phyloP scores from a whole-genome alignment of 2,888 invertebrate species.

The Dolomedes plantarius region DNA sequence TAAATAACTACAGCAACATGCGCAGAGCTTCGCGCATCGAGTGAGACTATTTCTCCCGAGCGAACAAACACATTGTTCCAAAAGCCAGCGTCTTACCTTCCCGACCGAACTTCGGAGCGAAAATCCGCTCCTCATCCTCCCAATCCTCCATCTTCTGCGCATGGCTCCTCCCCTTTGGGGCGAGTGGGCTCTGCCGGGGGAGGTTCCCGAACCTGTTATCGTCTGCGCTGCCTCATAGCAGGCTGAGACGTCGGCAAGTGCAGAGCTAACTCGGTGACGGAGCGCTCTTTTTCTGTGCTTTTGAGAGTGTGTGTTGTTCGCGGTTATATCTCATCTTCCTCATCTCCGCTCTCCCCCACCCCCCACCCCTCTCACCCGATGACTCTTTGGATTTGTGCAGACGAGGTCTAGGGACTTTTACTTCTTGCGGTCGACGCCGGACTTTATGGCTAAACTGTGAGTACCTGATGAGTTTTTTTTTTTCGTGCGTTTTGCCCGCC shows the following conservation, averaged over 20 bases:
- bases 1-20: too few species aligned
- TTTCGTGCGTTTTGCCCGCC: too few species aligned
- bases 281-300: neutral
- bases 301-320: neutral
- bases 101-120: neutral
- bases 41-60: neutral
- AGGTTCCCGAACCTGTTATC: conserved; percentile 47
- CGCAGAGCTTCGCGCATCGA: too few species aligned
- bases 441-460: conserved; percentile 14
- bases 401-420: neutral
- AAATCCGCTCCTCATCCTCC: conserved; percentile 14
- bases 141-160: conserved; percentile 37
- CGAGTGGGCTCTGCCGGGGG: conserved; percentile 29
- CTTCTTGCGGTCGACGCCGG: neutral
- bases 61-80: neutral
- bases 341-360: too few species aligned
- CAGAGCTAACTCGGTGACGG: neutral
- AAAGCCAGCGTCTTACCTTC: too few species aligned
- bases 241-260: conserved; percentile 22
- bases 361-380: too few species aligned
- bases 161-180: conserved; percentile 40
- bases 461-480: neutral
- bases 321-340: neutral
- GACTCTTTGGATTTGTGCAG: neutral
- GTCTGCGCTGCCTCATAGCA: neutral